Evolutionary conservation across 2,888 invertebrate genomes (phyloP).

Genomic region (Drosophila kanekoi): DNA sequence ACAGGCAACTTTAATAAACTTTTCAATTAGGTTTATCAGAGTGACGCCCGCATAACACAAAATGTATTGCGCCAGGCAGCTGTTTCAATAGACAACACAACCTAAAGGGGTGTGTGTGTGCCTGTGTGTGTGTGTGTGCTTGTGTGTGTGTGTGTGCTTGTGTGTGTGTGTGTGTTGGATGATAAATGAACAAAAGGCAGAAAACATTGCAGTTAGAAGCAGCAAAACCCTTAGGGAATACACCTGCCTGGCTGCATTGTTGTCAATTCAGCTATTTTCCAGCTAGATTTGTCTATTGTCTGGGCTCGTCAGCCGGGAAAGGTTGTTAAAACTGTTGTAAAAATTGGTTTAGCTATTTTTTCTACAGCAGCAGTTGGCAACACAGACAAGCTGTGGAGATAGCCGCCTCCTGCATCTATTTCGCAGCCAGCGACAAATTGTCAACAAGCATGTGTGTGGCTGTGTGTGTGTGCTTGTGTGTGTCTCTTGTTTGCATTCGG

Average conservation of each 20-base stretch:
- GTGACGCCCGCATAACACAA: slow-evolving; percentile 24
- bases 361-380: too few relatives aligned
- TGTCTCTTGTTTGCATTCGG: slow-evolving; percentile 40
- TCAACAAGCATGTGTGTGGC: slow-evolving; percentile 28
- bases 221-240: slow-evolving; percentile 2
- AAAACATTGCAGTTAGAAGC: slow-evolving; percentile 14
- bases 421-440: slow-evolving; percentile 53
- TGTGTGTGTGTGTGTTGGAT: neutral
- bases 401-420: slow-evolving; percentile 26
- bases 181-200: slow-evolving; percentile 30
- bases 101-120: neutral
- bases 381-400: neutral
- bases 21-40: slow-evolving; percentile 17
- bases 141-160: slow-evolving; percentile 7
- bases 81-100: slow-evolving; percentile 13
- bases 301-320: too few relatives aligned
- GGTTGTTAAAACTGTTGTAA: too few relatives aligned
- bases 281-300: too few relatives aligned
- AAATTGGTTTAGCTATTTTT: too few relatives aligned
- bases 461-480: slow-evolving; percentile 1
- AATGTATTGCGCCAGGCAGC: slow-evolving; percentile 24
- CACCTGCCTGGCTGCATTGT: slow-evolving; percentile 45
- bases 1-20: slow-evolving; percentile 10
- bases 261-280: too few relatives aligned
- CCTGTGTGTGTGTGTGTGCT: neutral